A percentile compares a stretch with the other conserved stretches of the same genome.
Evolutionary conservation across 2,888 invertebrate species (phyloP).

Genomic region (Orchesellides sinensis): DNA sequence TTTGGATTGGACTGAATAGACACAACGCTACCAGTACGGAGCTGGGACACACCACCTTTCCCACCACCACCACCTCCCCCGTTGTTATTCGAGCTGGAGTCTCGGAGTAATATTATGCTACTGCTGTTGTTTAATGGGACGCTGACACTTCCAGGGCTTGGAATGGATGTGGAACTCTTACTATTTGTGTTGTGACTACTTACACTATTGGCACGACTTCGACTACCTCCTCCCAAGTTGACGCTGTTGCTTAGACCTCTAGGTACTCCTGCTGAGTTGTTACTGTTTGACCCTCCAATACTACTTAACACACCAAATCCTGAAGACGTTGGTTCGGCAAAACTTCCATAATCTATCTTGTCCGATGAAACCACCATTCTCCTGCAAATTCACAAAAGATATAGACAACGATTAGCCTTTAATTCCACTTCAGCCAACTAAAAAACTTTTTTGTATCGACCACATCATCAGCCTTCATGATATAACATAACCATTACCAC

Average conservation of each 20-base stretch:
- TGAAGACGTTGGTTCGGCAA: constrained; percentile 71
- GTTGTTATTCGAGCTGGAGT: constrained; percentile 47
- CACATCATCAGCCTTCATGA: no score
- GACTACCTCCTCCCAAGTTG: constrained; percentile 42
- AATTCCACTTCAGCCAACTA: no score
- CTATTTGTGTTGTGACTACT: constrained; percentile 67
- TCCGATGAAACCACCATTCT: constrained; percentile 75
- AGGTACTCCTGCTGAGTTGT: constrained; percentile 28
- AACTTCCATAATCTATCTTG: constrained; percentile 75
- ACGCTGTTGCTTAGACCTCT: constrained; percentile 26
- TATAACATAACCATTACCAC: no score
- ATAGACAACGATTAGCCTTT: no score
- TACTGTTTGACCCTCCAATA: constrained; percentile 39
- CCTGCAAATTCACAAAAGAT: no score
- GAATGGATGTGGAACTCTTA: constrained; percentile 47
- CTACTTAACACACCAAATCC: constrained; percentile 61
- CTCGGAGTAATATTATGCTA: constrained; percentile 36
- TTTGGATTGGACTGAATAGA: constrained; percentile 54
- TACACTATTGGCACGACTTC: constrained; percentile 65
- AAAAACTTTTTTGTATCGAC: no score
- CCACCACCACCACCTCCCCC: constrained; percentile 42
- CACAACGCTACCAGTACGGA: constrained; percentile 32
- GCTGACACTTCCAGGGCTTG: constrained; percentile 55
- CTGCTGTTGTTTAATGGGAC: constrained; percentile 40
- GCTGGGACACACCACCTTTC: constrained; percentile 33